These are phyloP conservation scores for Morpho deidamia DNA, from an alignment of 2,888 invertebrate species.

Conservation along the genomic window DNA sequence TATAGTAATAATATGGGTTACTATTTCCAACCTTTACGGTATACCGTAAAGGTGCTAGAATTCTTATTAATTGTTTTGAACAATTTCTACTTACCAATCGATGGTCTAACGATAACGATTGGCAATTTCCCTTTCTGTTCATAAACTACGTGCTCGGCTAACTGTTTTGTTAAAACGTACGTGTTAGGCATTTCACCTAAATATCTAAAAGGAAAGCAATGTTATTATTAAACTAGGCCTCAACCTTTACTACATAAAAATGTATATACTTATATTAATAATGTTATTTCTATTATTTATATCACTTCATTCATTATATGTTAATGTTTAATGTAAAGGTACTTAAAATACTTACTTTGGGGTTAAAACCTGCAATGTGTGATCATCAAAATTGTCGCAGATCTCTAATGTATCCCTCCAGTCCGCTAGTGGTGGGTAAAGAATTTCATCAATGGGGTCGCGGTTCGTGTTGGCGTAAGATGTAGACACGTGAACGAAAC, in stretches of 20 bases:
- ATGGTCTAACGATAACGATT: slow-evolving; percentile 89
- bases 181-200: slow-evolving; percentile 90
- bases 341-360: slow-evolving; percentile 71
- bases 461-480: slow-evolving; percentile 91
- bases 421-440: slow-evolving; percentile 83
- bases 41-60: too few relatives aligned
- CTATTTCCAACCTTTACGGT: too few relatives aligned
- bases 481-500: slow-evolving; percentile 89
- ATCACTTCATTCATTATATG: too few relatives aligned
- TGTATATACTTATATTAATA: too few relatives aligned
- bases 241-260: too few relatives aligned
- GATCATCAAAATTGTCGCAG: slow-evolving; percentile 79
- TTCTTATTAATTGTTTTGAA: background rate
- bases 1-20: too few relatives aligned
- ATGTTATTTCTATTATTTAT: too few relatives aligned
- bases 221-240: too few relatives aligned
- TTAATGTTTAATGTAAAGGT: too few relatives aligned
- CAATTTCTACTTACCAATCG: slow-evolving; percentile 82
- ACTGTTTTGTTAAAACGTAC: slow-evolving; percentile 93
- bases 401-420: slow-evolving; percentile 83
- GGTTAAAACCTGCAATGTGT: slow-evolving; percentile 74
- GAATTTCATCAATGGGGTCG: slow-evolving; percentile 83
- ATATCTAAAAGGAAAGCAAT: slow-evolving; percentile 54
- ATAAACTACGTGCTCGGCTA: slow-evolving; percentile 89
- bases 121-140: slow-evolving; percentile 84